Evolutionary conservation across 2,888 invertebrate species (phyloP).

Genomic region (Eupithecia inturbata): DNA sequence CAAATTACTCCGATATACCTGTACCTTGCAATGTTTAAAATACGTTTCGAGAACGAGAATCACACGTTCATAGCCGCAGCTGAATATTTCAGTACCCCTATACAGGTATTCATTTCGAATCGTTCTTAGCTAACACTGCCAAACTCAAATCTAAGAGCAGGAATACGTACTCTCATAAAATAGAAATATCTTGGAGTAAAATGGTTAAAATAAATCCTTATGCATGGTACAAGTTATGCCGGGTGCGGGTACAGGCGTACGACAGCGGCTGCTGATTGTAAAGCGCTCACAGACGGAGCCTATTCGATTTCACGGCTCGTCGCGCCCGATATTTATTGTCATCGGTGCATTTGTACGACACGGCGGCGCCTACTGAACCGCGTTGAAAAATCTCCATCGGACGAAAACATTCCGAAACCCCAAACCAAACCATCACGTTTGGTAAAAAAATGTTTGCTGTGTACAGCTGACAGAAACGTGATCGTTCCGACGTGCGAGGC

Average conservation of each 20-base stretch:
- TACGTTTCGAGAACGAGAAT: constrained; percentile 72
- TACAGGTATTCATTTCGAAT: constrained; percentile 49
- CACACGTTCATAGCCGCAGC: constrained; percentile 52
- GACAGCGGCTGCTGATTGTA: constrained; percentile 83
- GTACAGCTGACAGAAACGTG: constrained; percentile 57
- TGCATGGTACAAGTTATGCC: constrained; percentile 74
- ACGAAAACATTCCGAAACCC: constrained; percentile 74
- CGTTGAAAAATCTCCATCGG: constrained; percentile 81
- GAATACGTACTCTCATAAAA: constrained; percentile 3
- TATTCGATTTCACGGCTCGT: constrained; percentile 84
- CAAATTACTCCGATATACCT: constrained; percentile 77
- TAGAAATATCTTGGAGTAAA: constrained; percentile 31
- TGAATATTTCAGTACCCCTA: constrained; percentile 67
- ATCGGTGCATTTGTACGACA: constrained; percentile 84
- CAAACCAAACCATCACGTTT: constrained; percentile 61
- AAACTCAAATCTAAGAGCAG: background rate
- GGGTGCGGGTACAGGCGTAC: constrained; percentile 65
- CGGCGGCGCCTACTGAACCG: constrained; percentile 81
- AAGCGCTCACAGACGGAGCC: constrained; percentile 83
- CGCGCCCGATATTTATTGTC: constrained; percentile 83
- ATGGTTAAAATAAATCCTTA: constrained; percentile 67
- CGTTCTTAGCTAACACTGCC: constrained; percentile 11
- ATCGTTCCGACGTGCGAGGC: constrained; percentile 43
- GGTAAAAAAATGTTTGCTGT: constrained; percentile 57
- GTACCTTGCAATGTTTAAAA: constrained; percentile 77